phyloP scores from a whole-genome alignment of 2,113 vertebrate species.

The Spilogale gracilis region DNA sequence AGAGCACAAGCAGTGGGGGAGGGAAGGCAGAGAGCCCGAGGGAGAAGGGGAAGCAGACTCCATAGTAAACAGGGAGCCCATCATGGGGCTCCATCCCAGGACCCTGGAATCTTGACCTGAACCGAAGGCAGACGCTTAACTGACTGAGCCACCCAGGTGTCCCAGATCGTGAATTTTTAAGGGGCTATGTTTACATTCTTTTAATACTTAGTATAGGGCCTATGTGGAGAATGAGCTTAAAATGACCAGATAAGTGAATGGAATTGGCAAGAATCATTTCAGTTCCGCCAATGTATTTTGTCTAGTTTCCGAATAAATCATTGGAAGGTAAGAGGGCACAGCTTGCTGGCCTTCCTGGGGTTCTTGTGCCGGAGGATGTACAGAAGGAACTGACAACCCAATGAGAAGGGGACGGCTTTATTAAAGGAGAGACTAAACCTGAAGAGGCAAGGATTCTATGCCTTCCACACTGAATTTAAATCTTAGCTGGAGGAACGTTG shows the following conservation, averaged over 20 bases:
- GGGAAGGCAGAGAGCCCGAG: background rate
- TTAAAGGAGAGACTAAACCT: background rate
- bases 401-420: background rate
- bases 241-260: background rate
- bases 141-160: background rate
- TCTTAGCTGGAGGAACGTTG: background rate
- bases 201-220: background rate
- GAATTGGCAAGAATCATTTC: conserved; percentile 1
- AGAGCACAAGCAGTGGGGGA: background rate
- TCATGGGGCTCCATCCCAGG: background rate
- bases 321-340: background rate
- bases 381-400: background rate
- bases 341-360: background rate
- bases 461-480: background rate
- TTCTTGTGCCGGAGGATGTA: background rate
- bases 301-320: background rate
- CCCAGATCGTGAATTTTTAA: background rate
- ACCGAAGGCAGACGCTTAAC: background rate
- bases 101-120: background rate
- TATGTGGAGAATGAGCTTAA: background rate
- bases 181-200: background rate
- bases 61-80: background rate
- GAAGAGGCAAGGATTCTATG: background rate
- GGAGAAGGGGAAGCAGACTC: background rate
- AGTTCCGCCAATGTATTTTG: background rate